A percentile compares a stretch with the other conserved stretches of the same genome.
Conservation (phyloP, 2,113 vertebrate genomes). For the Scatophagus argus region DNA sequence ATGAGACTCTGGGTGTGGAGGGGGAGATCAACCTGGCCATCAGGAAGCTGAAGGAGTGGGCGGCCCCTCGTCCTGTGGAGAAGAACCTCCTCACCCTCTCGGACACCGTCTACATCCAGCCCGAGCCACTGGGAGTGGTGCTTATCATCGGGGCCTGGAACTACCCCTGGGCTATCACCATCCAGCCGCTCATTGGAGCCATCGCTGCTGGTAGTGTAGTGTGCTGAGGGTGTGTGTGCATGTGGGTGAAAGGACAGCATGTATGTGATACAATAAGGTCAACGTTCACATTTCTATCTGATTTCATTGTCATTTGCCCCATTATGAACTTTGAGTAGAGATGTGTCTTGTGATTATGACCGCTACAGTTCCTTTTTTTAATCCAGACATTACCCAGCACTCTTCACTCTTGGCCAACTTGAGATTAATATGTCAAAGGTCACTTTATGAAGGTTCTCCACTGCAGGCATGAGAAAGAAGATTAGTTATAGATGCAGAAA, state of each 20-base stretch:
- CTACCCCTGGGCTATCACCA: constrained; percentile 89
- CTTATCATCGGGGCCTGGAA: constrained; percentile 96
- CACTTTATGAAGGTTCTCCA: constrained; percentile 34
- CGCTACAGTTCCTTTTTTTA: constrained; percentile 55
- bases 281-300: constrained; percentile 21
- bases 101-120: constrained; percentile 86
- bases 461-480: not conserved
- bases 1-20: constrained; percentile 85
- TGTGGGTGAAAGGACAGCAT: constrained; percentile 12
- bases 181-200: constrained; percentile 92
- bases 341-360: constrained; percentile 40
- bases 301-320: not conserved
- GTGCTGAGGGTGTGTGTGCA: constrained; percentile 2
- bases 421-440: constrained; percentile 49
- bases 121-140: constrained; percentile 91
- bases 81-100: constrained; percentile 86
- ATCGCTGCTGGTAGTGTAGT: constrained; percentile 89
- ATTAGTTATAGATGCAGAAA: not conserved
- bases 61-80: constrained; percentile 81
- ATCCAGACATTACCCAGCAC: constrained; percentile 3
- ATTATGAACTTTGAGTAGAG: not conserved
- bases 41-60: constrained; percentile 88
- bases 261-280: constrained; percentile 28
- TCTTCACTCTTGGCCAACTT: not conserved
- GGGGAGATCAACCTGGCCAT: constrained; percentile 82